These are phyloP conservation scores for Morinoia aosen DNA, from an alignment of 2,888 invertebrate genomes.

Conservation along the genomic window DNA sequence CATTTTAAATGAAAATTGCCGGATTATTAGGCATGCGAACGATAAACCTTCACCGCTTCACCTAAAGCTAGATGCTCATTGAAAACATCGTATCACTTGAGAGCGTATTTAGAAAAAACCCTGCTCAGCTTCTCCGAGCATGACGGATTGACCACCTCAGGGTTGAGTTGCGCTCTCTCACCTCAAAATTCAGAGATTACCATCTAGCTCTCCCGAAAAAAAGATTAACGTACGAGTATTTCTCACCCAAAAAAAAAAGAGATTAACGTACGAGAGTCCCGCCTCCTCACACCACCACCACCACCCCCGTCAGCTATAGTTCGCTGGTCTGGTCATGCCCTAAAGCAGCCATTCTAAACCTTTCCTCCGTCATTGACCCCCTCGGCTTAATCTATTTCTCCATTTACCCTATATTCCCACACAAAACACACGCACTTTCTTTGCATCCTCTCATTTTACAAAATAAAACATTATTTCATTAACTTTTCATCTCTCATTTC, in stretches of 20 bases:
- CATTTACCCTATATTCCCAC: no score
- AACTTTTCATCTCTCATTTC: no score
- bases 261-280: background rate
- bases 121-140: background rate
- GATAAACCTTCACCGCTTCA: background rate
- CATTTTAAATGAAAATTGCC: background rate
- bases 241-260: background rate
- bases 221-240: background rate
- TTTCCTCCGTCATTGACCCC: no score
- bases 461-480: no score
- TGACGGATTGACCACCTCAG: background rate
- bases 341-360: background rate
- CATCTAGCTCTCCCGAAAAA: background rate
- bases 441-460: no score
- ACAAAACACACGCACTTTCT: no score
- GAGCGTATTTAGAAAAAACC: background rate
- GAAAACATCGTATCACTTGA: no score
- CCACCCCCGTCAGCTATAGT: background rate
- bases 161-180: background rate
- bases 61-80: background rate
- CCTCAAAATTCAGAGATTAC: background rate
- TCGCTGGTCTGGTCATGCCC: background rate
- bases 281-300: background rate
- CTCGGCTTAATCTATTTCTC: no score
- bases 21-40: background rate